These are phyloP conservation scores for Syrrhaptes paradoxus DNA, from an alignment of 2,113 vertebrate species.

Conservation along the genomic window DNA sequence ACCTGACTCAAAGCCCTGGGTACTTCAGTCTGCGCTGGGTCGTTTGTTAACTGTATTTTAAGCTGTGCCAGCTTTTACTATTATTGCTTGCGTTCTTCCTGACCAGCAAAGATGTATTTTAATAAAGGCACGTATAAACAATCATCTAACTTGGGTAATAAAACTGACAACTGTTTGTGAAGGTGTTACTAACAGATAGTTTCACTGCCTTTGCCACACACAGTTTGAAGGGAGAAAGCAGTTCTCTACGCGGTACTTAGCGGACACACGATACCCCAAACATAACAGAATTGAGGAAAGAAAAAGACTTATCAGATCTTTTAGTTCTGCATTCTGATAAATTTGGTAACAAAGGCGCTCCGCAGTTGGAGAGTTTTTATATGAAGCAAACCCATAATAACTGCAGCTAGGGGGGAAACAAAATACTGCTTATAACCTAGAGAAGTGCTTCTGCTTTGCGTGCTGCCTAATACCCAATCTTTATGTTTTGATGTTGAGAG, in stretches of 20 bases:
- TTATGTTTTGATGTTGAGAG: background rate
- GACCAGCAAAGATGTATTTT: background rate
- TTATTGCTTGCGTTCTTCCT: background rate
- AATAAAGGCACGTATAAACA: background rate
- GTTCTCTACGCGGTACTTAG: background rate
- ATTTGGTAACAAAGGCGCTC: background rate
- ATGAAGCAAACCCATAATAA: background rate
- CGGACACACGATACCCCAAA: background rate
- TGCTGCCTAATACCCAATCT: background rate
- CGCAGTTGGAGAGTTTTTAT: background rate
- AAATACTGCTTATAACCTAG: background rate
- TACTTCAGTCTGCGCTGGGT: background rate
- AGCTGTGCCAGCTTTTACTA: background rate
- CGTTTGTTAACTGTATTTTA: background rate
- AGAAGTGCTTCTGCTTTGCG: slow-evolving; percentile 6
- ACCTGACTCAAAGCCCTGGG: background rate
- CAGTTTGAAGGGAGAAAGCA: background rate
- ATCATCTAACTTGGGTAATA: background rate
- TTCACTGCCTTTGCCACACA: background rate
- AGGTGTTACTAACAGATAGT: background rate
- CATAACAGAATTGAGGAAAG: background rate
- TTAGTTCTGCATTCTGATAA: background rate
- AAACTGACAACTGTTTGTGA: background rate
- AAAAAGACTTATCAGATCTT: background rate
- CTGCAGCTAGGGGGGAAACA: background rate